Base-by-base conservation (phyloP, 2,113 vertebrate species). In the Malaclemys terrapin region DNA sequence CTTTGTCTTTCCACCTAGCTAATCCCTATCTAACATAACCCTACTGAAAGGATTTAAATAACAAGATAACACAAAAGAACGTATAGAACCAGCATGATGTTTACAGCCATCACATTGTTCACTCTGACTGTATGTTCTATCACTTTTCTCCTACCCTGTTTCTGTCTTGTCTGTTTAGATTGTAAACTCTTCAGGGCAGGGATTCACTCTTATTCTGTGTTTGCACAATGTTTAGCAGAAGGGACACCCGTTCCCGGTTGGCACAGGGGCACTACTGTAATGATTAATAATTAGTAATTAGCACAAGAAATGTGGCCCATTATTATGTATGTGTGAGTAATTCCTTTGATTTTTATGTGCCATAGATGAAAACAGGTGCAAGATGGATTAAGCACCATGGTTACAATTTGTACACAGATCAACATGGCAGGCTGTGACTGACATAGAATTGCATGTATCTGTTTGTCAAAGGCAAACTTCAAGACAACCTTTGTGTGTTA, bases 211-310 rank as follows among this genome's bases (percentile, higher is more conserved):
- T 19, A 69, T 69, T n/a, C 62, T 69, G 31, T 69, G 62, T 69
- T 69, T 78, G 49, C 29, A 80, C 29, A 53, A 27, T 92, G 78
- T 47, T 81, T 95, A 94, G 85, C 35, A 57, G 56, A 92, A 95
- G 12, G 45, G 76, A 35, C 62, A 57, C 90, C 81, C 45, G 89
- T 89, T 95, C 38, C 88, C 45, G 52, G 54, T 16, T 76, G 54
- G 92, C 87, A 50, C 82, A 22, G 9, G 82, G 35, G 82, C 3
- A 5, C 69, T 80, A 94, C 54, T 80, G 90, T 72, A 91, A 95
- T 90, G 50, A 93, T 96, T 95, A 96, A 93, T 84, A 91, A 84
- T 93, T 93, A 81, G 91, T 89, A 42, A 84, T 90, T 96, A 96
- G 38, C 80, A 91, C 42, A 56, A 69, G 79, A 93, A 86, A 84